Evolutionary conservation across 2,113 vertebrate genomes (phyloP), one percentile per base, ranked within the genome.

Genomic region (Erythrolamprus reginae): DNA sequence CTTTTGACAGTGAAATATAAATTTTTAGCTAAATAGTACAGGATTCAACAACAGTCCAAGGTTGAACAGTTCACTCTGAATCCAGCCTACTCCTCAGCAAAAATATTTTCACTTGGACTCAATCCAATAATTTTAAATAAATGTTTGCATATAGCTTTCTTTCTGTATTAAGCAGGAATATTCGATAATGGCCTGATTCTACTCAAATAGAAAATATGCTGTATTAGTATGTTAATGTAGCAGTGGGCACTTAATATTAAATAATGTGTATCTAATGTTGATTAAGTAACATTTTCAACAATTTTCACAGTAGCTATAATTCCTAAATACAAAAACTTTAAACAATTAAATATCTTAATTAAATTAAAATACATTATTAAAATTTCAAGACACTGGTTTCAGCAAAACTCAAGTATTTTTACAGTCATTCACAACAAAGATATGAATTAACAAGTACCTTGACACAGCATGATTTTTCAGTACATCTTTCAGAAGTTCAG

Each of bases 401-500:
- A 91, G 84, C 70, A 56, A 61, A 38, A 61, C 61, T 55, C 42
- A n/a, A 38, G 38, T n/a, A 77, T 19, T 55, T 23, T 85, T 45
- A 84, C 6, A 5, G 84, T 90, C 90, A 23, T 9, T 90, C 38
- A 87, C 17, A 88, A 82, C 21, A 24, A 4, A 88, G 19, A 0
- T 2, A 28, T 86, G 56, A 45, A 88, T 28, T 0, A 0, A 93
- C 89, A 95, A 92, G 58, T 92, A 99, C 99, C 99, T 99, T 96
- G 99, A 99, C 96, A 99, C 99, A 93, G 99, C 98, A 95, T 99
- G 99, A 96, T 99, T 99, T 97, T 99, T 99, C 95, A 99, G 97
- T 93, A 99, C 99, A 95, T 99, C 99, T 95, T 99, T 99, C 92
- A 99, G 97, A 96, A 99, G 98, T 96, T 99, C 99, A 58, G 99